Evolutionary conservation across 2,888 invertebrate genomes (phyloP).

Genomic region (Scaptomyza tumidula): DNA sequence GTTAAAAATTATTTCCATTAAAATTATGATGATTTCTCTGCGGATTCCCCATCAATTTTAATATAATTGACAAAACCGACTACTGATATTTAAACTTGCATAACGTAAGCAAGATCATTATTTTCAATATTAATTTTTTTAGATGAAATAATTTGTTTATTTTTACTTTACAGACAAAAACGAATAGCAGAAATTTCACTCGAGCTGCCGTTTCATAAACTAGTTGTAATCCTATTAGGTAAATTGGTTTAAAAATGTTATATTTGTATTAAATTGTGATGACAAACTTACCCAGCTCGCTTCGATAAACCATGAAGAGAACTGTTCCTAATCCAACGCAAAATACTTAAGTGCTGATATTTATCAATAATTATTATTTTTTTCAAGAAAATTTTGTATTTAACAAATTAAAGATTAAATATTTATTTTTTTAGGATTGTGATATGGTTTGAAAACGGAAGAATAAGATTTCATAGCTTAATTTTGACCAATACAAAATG

Average conservation of each 20-base stretch:
- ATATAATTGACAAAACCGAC: constrained; percentile 19
- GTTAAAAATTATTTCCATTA: background rate
- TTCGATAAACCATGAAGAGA: constrained; percentile 75
- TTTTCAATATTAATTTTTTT: background rate
- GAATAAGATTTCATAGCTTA: background rate
- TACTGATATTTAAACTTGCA: constrained; percentile 10
- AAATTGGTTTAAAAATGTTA: background rate
- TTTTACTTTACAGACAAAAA: background rate
- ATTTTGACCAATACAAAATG: background rate
- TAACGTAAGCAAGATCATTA: background rate
- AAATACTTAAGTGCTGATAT: constrained; percentile 28
- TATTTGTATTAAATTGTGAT: constrained; percentile 30
- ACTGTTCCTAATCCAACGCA: constrained; percentile 63
- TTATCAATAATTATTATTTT: background rate
- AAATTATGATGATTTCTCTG: constrained; percentile 21
- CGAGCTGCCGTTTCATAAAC: background rate
- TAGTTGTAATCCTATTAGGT: background rate
- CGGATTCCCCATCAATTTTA: constrained; percentile 41
- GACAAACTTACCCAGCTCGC: constrained; percentile 76
- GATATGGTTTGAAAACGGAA: background rate
- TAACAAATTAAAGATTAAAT: background rate
- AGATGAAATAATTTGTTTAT: no score
- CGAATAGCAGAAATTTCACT: background rate
- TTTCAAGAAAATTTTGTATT: no score
- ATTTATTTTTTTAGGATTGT: background rate